Base-by-base conservation (phyloP, 37 sponge, comb jelly and placozoan species). In the Hexactinellida sp. region DNA sequence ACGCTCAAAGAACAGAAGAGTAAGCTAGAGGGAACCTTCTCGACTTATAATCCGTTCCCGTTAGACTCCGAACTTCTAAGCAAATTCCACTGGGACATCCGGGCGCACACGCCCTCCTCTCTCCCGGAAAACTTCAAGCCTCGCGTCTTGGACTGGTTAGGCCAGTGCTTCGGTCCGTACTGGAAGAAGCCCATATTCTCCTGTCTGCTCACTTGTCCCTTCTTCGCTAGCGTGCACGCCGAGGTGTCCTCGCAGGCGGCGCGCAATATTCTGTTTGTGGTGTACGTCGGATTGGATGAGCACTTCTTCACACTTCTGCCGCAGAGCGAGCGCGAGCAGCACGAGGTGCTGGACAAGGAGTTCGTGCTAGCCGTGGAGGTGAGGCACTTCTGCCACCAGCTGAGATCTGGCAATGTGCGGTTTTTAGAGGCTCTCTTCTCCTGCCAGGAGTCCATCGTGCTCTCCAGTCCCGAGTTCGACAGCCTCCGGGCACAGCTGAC, bases 281-380 rank as follows among this genome's bases (percentile, higher is more conserved):
- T 92, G 32, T 92, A 82, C 54, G 90, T 92, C 9, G 88, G 86
- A 0, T 34, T 38, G 23, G 88, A 92, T 86, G 90, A 92, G 55
- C 90, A 89, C 38, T 92, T 92, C 87, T 92, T 92, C 47, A 84
- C 92, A 0, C 87, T 92, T 7, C 88, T 90, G 34, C 85, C 90
- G 24, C 90, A 87, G 1, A 90, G 89, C 37, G 92, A 92, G 55
- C 82, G 86, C 36, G 90, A 86, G 36, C 90, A 89, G 0, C 54
- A 82, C 52, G 92, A 92, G 37, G 88, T 86, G 7, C 24, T 89
- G 0, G 90, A 92, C 37, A 54, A 86, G 87, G 89, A 82, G 24
- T 52, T 86, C 55, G 36, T 92, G 16, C 84, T 89, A 88, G 92
- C 92, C 5, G 85, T 84, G 47, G 92, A 92, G 38, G 88, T 92